A percentile compares a stretch with the other conserved stretches of the same genome.
These are phyloP conservation scores for Nixonia krombeini DNA, from an alignment of 1,140 invertebrate genomes.

Conservation along the genomic window DNA sequence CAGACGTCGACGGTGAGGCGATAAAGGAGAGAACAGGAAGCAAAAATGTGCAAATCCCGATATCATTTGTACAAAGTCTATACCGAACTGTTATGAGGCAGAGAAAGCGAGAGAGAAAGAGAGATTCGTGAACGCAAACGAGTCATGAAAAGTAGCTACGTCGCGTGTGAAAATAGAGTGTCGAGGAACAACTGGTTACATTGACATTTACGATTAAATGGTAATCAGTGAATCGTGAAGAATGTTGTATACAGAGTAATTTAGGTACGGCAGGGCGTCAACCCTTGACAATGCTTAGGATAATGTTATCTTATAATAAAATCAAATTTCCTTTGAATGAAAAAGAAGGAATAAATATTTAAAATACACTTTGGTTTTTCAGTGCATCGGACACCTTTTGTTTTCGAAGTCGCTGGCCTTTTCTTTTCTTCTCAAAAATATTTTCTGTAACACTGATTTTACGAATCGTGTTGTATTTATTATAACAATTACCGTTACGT, in stretches of 20 bases:
- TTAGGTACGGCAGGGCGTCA: conserved; percentile 68
- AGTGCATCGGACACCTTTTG: not conserved
- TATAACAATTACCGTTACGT: too few relatives aligned
- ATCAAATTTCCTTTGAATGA: conserved; percentile 72
- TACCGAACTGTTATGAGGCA: conserved; percentile 39
- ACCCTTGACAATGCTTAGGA: conserved; percentile 70
- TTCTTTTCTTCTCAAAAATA: too few relatives aligned
- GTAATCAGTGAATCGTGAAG: conserved; percentile 62
- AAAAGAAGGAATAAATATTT: conserved; percentile 72
- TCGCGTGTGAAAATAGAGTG: conserved; percentile 37
- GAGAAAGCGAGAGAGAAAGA: conserved; percentile 35
- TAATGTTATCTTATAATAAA: conserved; percentile 73
- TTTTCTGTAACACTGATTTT: too few relatives aligned
- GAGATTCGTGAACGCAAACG: conserved; percentile 29
- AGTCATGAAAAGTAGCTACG: conserved; percentile 23
- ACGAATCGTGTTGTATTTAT: too few relatives aligned
- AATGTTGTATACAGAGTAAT: conserved; percentile 72
- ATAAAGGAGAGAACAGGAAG: too few relatives aligned
- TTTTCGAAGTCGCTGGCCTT: too few relatives aligned
- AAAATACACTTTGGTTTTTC: conserved; percentile 60
- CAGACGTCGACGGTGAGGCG: too few relatives aligned
- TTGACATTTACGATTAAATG: conserved; percentile 46
- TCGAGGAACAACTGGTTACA: too few relatives aligned
- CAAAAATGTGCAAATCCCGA: conserved; percentile 46
- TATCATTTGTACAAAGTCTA: conserved; percentile 48